Evolutionary conservation across 2,888 invertebrate genomes (phyloP).

Genomic region (Aleiodes leptofemur): DNA sequence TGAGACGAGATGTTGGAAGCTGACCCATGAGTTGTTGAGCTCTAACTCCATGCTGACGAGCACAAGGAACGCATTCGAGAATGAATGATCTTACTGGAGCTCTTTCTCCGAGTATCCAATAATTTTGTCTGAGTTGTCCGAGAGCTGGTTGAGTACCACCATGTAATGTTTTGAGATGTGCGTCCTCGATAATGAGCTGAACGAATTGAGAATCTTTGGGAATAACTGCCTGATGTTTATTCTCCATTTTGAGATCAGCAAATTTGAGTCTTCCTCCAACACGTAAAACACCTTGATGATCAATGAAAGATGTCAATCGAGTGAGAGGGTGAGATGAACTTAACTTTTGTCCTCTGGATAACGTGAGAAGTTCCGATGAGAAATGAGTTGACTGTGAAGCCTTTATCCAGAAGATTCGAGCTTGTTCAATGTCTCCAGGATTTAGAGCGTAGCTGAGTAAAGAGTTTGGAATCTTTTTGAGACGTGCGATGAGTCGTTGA

Average conservation of each 20-base stretch:
- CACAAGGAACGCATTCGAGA: too few relatives aligned
- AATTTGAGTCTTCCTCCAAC: conserved; percentile 47
- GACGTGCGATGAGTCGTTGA: not conserved
- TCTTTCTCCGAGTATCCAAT: too few relatives aligned
- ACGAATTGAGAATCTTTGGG: too few relatives aligned
- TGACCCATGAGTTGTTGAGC: too few relatives aligned
- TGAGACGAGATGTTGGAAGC: too few relatives aligned
- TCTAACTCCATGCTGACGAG: too few relatives aligned
- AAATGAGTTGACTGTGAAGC: not conserved
- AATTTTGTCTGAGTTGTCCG: too few relatives aligned
- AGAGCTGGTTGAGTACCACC: too few relatives aligned
- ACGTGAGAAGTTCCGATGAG: not conserved
- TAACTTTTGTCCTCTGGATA: conserved; percentile 5
- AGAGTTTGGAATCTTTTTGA: not conserved
- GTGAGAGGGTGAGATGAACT: not conserved
- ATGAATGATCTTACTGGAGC: too few relatives aligned
- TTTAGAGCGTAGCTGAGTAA: not conserved
- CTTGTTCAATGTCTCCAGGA: not conserved
- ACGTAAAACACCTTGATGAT: conserved; percentile 19
- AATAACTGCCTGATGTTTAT: too few relatives aligned
- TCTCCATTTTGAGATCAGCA: conserved; percentile 15
- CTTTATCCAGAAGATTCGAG: conserved; percentile 10
- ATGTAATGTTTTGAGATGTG: too few relatives aligned
- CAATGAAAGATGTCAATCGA: conserved; percentile 40
- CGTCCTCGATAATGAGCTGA: too few relatives aligned